Evolutionary conservation across 1,140 invertebrate genomes (phyloP).

Genomic region (Drosophila subobscura): DNA sequence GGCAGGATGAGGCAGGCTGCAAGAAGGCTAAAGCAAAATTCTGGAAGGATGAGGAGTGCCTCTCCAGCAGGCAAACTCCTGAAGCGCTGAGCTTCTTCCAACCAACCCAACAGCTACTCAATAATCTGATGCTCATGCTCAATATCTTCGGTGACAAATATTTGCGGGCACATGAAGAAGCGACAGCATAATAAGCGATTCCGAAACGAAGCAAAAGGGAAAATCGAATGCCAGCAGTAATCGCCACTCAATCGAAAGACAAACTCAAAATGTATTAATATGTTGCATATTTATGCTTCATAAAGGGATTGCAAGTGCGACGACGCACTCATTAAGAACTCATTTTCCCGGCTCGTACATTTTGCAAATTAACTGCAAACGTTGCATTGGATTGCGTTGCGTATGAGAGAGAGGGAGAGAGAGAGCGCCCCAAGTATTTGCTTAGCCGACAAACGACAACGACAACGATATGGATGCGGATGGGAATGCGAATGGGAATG

Average conservation of each 20-base stretch:
- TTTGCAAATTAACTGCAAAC: constrained; percentile 79
- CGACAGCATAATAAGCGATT: constrained; percentile 52
- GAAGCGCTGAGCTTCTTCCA: too few species aligned
- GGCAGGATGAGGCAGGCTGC: too few species aligned
- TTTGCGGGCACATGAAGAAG: constrained; percentile 49
- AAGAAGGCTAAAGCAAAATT: too few species aligned
- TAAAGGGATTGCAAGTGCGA: constrained; percentile 40
- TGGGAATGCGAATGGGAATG: constrained; percentile 11
- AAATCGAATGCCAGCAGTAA: constrained; percentile 27
- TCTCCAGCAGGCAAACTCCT: too few species aligned
- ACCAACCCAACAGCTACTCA: not conserved
- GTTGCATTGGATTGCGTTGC: constrained; percentile 56
- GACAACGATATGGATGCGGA: constrained; percentile 11
- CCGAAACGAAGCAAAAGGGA: not conserved
- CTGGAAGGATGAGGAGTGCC: too few species aligned
- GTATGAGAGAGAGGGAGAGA: constrained; percentile 43
- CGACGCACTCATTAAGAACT: constrained; percentile 70
- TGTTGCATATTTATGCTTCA: constrained; percentile 5
- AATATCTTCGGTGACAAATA: constrained; percentile 52
- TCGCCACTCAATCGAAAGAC: constrained; percentile 52
- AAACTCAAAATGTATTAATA: constrained; percentile 59
- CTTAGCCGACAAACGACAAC: constrained; percentile 31
- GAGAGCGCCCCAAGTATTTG: constrained; percentile 63
- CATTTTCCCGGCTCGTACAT: constrained; percentile 55
- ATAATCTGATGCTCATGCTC: too few species aligned